These are phyloP conservation scores for Kryptolebias ocellatus DNA, from an alignment of 2,797 vertebrate genomes.

Conservation along the genomic window DNA sequence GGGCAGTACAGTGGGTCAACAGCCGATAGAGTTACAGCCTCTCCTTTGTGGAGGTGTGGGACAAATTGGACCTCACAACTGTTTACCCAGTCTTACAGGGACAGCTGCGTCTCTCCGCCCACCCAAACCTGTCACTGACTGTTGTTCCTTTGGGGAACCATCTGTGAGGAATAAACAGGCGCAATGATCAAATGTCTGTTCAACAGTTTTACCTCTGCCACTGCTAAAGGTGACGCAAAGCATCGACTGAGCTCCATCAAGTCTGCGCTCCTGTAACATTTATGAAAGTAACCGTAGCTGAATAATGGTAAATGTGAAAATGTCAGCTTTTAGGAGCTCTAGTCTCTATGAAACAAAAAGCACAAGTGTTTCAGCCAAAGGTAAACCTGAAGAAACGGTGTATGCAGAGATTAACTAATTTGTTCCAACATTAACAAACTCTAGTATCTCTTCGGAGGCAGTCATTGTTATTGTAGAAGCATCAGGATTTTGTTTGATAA, in stretches of 20 bases:
- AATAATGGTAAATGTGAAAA: no score
- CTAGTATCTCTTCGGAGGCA: no score
- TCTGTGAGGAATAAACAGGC: constrained; percentile 70
- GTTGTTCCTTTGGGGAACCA: constrained; percentile 68
- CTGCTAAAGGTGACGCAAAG: constrained; percentile 34
- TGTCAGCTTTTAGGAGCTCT: no score
- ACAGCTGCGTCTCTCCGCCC: constrained; percentile 77
- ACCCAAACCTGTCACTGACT: constrained; percentile 63
- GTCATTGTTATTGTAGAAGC: no score
- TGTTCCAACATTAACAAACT: no score
- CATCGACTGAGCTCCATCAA: constrained; percentile 38
- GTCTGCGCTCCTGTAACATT: constrained; percentile 55
- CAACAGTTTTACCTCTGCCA: constrained; percentile 62
- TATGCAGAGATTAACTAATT: no score
- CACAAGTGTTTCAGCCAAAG: no score
- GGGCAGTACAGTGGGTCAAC: constrained; percentile 79
- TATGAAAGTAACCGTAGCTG: constrained; percentile 17
- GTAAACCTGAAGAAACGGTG: no score
- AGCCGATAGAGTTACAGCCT: constrained; percentile 77
- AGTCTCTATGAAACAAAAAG: no score
- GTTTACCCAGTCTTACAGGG: constrained; percentile 72
- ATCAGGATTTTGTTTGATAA: no score
- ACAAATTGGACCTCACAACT: constrained; percentile 79
- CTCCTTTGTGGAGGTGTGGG: constrained; percentile 75
- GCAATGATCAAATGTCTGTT: constrained; percentile 69